A percentile compares a stretch with the other conserved stretches of the same genome.
These are phyloP conservation scores for Telmatherina bonti DNA, from an alignment of 2,797 vertebrate species.

Conservation along the genomic window DNA sequence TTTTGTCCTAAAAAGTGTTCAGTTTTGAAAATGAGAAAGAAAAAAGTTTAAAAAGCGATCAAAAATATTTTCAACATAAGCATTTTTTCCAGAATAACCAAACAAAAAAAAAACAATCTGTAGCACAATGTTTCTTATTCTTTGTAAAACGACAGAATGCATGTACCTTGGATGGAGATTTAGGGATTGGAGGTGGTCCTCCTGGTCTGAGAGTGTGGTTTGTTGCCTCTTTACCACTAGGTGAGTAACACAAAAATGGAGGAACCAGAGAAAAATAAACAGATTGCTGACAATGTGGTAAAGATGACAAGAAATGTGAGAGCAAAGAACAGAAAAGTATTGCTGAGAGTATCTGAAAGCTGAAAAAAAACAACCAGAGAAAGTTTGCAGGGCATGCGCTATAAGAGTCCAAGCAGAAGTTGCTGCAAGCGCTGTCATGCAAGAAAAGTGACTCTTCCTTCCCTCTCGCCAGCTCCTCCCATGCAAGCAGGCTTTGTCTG, in stretches of 20 bases:
- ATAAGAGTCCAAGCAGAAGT: constrained; percentile 35
- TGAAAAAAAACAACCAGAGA: constrained; percentile 28
- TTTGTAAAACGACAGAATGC: neutral
- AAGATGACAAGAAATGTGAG: neutral
- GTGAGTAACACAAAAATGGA: constrained; percentile 31
- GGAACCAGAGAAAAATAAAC: constrained; percentile 11
- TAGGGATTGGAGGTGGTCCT: constrained; percentile 89
- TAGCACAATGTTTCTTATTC: neutral
- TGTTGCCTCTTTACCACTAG: constrained; percentile 86
- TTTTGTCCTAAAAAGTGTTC: too few relatives aligned
- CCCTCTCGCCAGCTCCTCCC: constrained; percentile 33
- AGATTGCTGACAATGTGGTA: constrained; percentile 17
- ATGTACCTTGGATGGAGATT: constrained; percentile 96
- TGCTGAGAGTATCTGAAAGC: constrained; percentile 22
- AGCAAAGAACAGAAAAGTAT: constrained; percentile 9
- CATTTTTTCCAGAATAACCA: neutral
- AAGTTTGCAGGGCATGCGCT: constrained; percentile 61
- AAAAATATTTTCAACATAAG: too few relatives aligned
- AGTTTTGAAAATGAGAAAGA: neutral
- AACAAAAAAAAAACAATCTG: neutral
- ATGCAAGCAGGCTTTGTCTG: constrained; percentile 70
- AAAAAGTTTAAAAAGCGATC: neutral
- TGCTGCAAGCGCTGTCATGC: constrained; percentile 68
- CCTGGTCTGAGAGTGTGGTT: constrained; percentile 90
- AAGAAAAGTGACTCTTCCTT: constrained; percentile 47